phyloP scores from a whole-genome alignment of 1,140 invertebrate species.

The Drosophila varians region DNA sequence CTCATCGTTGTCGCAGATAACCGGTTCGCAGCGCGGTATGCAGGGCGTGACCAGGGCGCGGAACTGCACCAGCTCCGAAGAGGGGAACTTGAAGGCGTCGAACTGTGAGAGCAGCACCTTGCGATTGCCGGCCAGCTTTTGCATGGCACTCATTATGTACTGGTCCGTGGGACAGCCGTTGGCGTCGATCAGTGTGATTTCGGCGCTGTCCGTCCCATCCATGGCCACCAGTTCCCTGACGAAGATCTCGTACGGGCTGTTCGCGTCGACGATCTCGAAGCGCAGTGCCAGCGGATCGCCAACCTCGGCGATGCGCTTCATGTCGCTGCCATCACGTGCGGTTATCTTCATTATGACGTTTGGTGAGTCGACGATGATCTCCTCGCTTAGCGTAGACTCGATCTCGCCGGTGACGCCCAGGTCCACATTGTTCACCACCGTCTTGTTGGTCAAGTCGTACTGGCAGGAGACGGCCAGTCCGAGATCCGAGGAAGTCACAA shows the following conservation, averaged over 20 bases:
- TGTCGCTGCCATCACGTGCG: constrained; percentile 89
- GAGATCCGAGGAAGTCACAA: constrained; percentile 97
- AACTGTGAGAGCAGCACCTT: constrained; percentile 93
- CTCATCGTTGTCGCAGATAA: constrained; percentile 93
- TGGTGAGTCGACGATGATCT: constrained; percentile 94
- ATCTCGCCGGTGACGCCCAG: constrained; percentile 94
- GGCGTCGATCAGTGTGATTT: constrained; percentile 95
- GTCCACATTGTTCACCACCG: constrained; percentile 95
- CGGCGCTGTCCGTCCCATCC: constrained; percentile 95
- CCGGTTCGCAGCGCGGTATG: constrained; percentile 95
- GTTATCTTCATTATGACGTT: constrained; percentile 97
- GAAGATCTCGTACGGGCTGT: constrained; percentile 97
- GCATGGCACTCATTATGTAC: constrained; percentile 95
- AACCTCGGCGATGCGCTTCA: constrained; percentile 91
- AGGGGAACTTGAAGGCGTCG: constrained; percentile 98
- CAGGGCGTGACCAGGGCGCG: constrained; percentile 96
- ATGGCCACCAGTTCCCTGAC: constrained; percentile 96
- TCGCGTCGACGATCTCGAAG: constrained; percentile 95
- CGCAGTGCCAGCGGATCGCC: constrained; percentile 94
- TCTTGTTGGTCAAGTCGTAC: constrained; percentile 96
- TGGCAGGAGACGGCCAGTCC: constrained; percentile 96
- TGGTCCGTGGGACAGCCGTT: constrained; percentile 96
- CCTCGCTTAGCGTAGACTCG: constrained; percentile 90
- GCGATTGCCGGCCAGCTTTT: constrained; percentile 90
- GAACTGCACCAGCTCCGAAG: constrained; percentile 97